Conservation (phyloP, 1,140 invertebrate species). For the Choristoneura fumiferana region DNA sequence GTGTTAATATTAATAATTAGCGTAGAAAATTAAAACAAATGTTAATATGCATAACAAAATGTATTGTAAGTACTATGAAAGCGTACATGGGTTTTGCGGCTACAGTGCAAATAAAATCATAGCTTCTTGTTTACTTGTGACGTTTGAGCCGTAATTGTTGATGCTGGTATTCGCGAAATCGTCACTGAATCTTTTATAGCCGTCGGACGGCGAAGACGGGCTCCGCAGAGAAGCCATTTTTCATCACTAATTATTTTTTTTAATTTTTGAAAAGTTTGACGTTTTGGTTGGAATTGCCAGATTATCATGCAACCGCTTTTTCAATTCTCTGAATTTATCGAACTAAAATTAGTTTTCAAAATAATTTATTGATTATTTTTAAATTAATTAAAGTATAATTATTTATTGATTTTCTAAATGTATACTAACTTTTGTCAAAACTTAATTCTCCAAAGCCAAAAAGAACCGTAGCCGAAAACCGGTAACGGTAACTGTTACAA, state of each 20-base stretch:
- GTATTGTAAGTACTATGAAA: conserved; percentile 72
- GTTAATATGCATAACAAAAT: conserved; percentile 62
- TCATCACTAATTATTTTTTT: conserved; percentile 55
- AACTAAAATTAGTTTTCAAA: no score
- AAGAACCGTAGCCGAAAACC: conserved; percentile 7
- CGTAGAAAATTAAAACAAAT: conserved; percentile 64
- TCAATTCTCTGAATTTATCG: no score
- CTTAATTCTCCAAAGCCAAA: neutral
- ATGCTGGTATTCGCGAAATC: conserved; percentile 78
- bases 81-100: conserved; percentile 63
- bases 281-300: neutral
- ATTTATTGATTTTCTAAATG: no score
- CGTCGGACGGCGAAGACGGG: conserved; percentile 77
- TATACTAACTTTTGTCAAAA: no score
- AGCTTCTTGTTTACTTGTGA: conserved; percentile 75
- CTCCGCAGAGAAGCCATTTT: conserved; percentile 76
- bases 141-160: conserved; percentile 79
- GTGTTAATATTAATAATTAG: conserved; percentile 36
- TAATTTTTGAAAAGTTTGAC: conserved; percentile 24
- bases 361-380: no score
- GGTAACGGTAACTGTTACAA: neutral
- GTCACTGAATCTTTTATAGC: conserved; percentile 80
- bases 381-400: no score
- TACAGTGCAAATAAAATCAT: conserved; percentile 71
- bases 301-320: no score